Evolutionary conservation across 1,140 invertebrate genomes (phyloP), one percentile per base, ranked within the genome.

Genomic region (Euborellia annulipes): DNA sequence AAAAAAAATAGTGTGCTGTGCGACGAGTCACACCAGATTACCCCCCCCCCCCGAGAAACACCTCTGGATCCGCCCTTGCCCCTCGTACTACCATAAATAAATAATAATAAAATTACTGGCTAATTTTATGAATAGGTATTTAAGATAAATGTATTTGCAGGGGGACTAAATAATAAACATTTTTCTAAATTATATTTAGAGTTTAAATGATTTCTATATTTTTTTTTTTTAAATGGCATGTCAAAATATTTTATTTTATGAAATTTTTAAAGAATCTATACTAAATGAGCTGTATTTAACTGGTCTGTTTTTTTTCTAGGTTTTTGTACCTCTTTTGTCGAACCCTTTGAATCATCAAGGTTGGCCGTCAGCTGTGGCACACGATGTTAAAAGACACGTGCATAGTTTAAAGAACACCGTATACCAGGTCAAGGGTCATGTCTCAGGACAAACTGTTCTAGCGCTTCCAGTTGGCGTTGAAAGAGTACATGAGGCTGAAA

Each of bases 391-490:
- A 36, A 69, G 72, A 23, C 83, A 88, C 56, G 70, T 85, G 3
- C 75, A 82, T 52, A 70, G 77, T 32, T 67, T 90, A 23, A 76
- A 79, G 55, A 82, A 76, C 55, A 67, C 76, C 46, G 73, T 89
- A 40, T 78, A 79, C 60, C 77, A 86, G 23, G 64, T 79, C 1
- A 67, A 66, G 48, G 77, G 76, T 40, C 73, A 78, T 56, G 68
- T 78, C 23, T 69, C 66, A 32, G 77, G 77, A 0, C 70, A 77
- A 55, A 78, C 74, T 1, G 62, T 76, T 41, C 61, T 92, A 16
- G 79, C 86, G 2, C 76, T 90, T 66, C 86, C 86, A 3, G 72
- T 80, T 51, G 82, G 78, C 13, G 68, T 78, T 9, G 79, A 83
- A 43, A 70, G 68, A 43, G 70, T 86, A 23, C 75, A 76, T 45